Percentiles rank a stretch among this genome's conserved stretches.
phyloP scores from a whole-genome alignment of 2,888 invertebrate genomes.

The Norana najaformis region DNA sequence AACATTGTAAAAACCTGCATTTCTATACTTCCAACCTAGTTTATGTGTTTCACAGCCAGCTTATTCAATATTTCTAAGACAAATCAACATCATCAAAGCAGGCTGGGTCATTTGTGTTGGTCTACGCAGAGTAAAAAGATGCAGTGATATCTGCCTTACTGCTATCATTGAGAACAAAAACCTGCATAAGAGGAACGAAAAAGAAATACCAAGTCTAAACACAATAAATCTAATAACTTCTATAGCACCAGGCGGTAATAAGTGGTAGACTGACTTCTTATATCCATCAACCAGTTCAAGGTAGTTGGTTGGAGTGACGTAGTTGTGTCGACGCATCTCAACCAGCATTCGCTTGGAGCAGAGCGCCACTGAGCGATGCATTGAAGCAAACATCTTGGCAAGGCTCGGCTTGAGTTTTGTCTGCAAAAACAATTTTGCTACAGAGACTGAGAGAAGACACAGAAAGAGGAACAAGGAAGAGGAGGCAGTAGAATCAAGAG shows the following conservation, averaged over 20 bases:
- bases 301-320: constrained; percentile 87
- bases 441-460: background rate
- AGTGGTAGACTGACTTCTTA: constrained; percentile 63
- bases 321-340: constrained; percentile 80
- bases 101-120: too few relatives aligned
- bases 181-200: background rate
- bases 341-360: constrained; percentile 75
- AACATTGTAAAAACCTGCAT: too few relatives aligned
- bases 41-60: too few relatives aligned
- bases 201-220: background rate
- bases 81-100: too few relatives aligned
- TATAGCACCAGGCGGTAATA: too few relatives aligned
- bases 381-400: constrained; percentile 77
- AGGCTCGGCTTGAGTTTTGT: constrained; percentile 64
- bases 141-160: too few relatives aligned
- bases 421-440: constrained; percentile 45
- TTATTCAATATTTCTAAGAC: too few relatives aligned
- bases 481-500: background rate
- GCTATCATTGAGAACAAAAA: too few relatives aligned
- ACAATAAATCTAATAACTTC: background rate
- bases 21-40: too few relatives aligned
- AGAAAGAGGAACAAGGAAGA: background rate
- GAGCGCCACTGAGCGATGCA: constrained; percentile 80
- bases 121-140: too few relatives aligned
- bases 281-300: constrained; percentile 82